These are phyloP conservation scores for Oryzias celebensis DNA, from an alignment of 2,113 vertebrate species.

Conservation along the genomic window DNA sequence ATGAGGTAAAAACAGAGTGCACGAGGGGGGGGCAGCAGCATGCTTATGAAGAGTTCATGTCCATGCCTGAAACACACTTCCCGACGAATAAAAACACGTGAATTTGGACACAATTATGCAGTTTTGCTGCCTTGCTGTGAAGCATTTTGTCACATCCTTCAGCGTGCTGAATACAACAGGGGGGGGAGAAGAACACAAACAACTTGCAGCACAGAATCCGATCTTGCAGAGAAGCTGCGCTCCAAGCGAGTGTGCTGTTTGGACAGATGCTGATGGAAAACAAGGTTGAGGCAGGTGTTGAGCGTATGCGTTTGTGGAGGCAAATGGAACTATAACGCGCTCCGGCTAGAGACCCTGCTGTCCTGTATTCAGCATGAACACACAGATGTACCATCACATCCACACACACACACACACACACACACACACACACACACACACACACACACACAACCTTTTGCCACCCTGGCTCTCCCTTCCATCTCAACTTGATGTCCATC, in stretches of 20 bases:
- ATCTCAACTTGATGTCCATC: constrained; percentile 15
- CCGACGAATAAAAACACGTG: constrained; percentile 27
- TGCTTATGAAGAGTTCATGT: neutral
- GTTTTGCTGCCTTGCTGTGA: constrained; percentile 42
- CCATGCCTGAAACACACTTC: neutral
- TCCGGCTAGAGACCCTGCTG: constrained; percentile 44
- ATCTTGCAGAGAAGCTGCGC: constrained; percentile 13
- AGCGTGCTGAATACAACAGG: constrained; percentile 22
- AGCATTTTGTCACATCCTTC: constrained; percentile 45
- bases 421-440: constrained; percentile 10
- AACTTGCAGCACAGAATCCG: constrained; percentile 28
- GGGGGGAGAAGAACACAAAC: constrained; percentile 27
- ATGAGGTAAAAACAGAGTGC: neutral
- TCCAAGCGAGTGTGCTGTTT: constrained; percentile 38
- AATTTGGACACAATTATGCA: neutral
- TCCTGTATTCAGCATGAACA: constrained; percentile 40
- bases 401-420: constrained; percentile 9
- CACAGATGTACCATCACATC: constrained; percentile 16
- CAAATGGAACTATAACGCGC: constrained; percentile 49
- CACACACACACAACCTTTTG: constrained; percentile 7
- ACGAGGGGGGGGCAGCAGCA: neutral
- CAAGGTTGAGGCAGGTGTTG: constrained; percentile 51
- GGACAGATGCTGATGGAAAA: constrained; percentile 57
- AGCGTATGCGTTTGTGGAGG: constrained; percentile 27
- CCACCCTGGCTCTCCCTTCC: constrained; percentile 31